These are phyloP conservation scores for Onychorhynchus coronatus DNA, from an alignment of 2,113 vertebrate genomes.

Conservation along the genomic window DNA sequence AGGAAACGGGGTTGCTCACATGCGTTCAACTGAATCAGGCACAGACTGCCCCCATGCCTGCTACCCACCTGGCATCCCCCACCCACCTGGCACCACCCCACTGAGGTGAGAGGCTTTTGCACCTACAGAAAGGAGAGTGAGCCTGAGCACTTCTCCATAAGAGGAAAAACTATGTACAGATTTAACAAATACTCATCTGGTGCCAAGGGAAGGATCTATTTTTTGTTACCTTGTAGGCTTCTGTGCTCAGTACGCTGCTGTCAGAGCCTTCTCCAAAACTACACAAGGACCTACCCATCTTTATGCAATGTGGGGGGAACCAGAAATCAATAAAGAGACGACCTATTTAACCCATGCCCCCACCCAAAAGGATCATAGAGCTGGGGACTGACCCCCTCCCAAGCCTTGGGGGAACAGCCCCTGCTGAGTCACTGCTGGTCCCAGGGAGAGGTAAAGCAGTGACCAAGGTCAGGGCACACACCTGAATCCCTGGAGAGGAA, in stretches of 20 bases:
- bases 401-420: background rate
- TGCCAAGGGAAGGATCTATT: background rate
- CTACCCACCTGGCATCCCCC: background rate
- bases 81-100: background rate
- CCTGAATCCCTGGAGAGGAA: background rate
- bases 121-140: conserved; percentile 11
- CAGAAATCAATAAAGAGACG: background rate
- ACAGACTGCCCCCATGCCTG: background rate
- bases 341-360: background rate
- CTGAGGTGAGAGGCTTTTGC: conserved; percentile 19
- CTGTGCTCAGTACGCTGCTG: fast-evolving
- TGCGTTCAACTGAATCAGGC: conserved; percentile 53
- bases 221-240: background rate
- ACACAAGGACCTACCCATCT: background rate
- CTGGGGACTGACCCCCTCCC: background rate
- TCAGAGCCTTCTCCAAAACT: background rate
- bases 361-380: background rate
- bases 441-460: background rate
- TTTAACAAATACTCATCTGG: conserved; percentile 22
- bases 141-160: conserved; percentile 10
- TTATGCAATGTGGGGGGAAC: background rate
- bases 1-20: background rate
- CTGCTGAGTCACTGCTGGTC: background rate
- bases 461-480: background rate
- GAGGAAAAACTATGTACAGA: conserved; percentile 20